A percentile compares a stretch with the other conserved stretches of the same genome.
These are phyloP conservation scores for Nomada hirtipes DNA, from an alignment of 2,888 invertebrate species.

Conservation along the genomic window DNA sequence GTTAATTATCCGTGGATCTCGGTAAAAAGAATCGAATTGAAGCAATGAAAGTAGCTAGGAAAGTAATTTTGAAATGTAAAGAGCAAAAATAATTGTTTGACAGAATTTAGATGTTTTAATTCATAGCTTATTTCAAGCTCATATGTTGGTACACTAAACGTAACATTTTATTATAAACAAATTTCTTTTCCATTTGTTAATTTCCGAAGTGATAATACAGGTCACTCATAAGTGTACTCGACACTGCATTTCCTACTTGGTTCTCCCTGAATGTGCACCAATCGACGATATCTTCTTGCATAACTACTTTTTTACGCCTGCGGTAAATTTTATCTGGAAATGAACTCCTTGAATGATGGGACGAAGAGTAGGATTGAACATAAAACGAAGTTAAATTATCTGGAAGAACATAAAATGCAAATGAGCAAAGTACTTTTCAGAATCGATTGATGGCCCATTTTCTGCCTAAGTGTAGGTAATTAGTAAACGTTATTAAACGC, in stretches of 20 bases:
- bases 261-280: not conserved
- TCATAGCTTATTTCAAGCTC: too few relatives aligned
- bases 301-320: not conserved
- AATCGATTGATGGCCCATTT: not conserved
- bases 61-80: too few relatives aligned
- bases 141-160: too few relatives aligned
- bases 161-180: too few relatives aligned
- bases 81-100: too few relatives aligned
- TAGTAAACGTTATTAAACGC: not conserved
- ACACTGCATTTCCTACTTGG: not conserved
- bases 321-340: conserved; percentile 3
- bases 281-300: not conserved
- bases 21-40: not conserved
- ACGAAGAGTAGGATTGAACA: not conserved
- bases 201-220: too few relatives aligned
- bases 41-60: too few relatives aligned
- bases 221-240: too few relatives aligned
- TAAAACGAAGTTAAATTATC: not conserved
- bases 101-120: too few relatives aligned
- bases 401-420: not conserved
- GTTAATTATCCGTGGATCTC: not conserved
- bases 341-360: not conserved
- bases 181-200: too few relatives aligned
- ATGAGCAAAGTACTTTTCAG: not conserved
- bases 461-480: not conserved